These are phyloP conservation scores for Erythrocebus patas DNA, from an alignment of 2,113 vertebrate genomes.

Conservation along the genomic window DNA sequence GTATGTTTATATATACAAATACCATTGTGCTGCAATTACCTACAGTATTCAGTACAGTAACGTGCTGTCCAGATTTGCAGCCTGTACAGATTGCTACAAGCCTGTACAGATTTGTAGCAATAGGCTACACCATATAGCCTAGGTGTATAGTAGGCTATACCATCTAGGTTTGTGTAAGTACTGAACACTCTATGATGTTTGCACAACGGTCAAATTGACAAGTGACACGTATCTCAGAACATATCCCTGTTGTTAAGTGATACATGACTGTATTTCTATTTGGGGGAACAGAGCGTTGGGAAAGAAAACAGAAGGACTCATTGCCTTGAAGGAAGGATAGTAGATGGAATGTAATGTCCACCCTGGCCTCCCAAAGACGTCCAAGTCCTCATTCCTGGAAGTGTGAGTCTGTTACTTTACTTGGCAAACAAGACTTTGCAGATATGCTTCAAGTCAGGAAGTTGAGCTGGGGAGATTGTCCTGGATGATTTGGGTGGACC, in stretches of 20 bases:
- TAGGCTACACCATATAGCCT: not conserved
- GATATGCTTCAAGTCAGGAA: not conserved
- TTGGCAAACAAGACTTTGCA: not conserved
- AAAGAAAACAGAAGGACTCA: not conserved
- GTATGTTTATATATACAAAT: not conserved
- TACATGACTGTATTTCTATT: not conserved
- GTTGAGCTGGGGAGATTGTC: not conserved
- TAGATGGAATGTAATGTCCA: not conserved
- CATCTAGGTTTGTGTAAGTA: not conserved
- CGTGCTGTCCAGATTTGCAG: not conserved
- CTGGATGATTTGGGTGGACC: not conserved
- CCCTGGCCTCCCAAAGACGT: not conserved
- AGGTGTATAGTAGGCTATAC: not conserved
- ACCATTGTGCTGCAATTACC: not conserved
- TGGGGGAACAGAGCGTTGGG: not conserved
- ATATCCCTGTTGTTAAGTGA: not conserved
- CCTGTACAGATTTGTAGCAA: not conserved
- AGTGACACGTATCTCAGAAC: not conserved
- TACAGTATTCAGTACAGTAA: not conserved
- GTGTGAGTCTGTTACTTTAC: not conserved
- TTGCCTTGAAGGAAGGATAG: not conserved
- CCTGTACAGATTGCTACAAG: too few species aligned
- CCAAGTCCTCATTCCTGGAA: not conserved
- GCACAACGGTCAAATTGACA: not conserved
- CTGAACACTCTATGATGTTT: not conserved